A percentile compares a stretch with the other conserved stretches of the same genome.
Conservation (phyloP, 2,797 vertebrate species). For the Allobates femoralis region DNA sequence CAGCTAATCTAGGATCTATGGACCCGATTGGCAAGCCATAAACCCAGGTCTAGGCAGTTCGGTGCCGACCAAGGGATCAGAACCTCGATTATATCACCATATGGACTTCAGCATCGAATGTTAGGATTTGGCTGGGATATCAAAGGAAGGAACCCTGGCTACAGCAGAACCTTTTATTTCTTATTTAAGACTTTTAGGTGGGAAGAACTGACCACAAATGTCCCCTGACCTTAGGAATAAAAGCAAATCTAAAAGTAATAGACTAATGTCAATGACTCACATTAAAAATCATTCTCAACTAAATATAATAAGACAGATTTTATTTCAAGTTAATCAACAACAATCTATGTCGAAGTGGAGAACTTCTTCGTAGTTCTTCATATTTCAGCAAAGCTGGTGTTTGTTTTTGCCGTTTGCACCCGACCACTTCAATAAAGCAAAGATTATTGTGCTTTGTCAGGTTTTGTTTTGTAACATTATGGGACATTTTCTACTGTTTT, state of each 20-base stretch:
- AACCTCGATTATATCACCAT: too few species aligned
- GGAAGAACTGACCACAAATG: background rate
- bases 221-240: background rate
- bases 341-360: constrained; percentile 66
- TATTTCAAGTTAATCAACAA: constrained; percentile 13
- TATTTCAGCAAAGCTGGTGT: constrained; percentile 80
- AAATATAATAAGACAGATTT: constrained; percentile 13
- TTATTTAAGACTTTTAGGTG: too few species aligned
- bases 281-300: background rate
- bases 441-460: constrained; percentile 88
- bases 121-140: too few species aligned
- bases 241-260: background rate
- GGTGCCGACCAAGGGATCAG: too few species aligned
- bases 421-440: constrained; percentile 82
- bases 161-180: too few species aligned
- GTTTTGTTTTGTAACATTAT: constrained; percentile 87
- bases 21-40: too few species aligned
- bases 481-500: constrained; percentile 82
- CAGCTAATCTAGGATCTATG: too few species aligned
- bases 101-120: too few species aligned
- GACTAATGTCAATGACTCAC: background rate
- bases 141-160: too few species aligned
- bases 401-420: constrained; percentile 76
- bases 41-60: too few species aligned
- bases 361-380: constrained; percentile 75